Conservation (phyloP, 2,888 invertebrate species). For the Deilephila elpenor region DNA sequence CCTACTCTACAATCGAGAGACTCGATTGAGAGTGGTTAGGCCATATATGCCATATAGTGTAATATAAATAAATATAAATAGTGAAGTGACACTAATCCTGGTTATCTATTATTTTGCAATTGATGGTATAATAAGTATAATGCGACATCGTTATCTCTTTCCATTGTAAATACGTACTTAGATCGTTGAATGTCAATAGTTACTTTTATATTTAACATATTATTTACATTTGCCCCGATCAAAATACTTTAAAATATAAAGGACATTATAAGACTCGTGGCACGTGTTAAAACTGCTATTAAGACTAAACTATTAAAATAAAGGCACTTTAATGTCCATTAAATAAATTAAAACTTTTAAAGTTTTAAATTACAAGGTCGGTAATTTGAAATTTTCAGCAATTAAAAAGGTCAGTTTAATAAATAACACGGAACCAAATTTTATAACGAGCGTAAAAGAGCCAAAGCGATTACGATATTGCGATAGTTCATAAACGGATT, state of each 20-base stretch:
- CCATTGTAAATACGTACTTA: background rate
- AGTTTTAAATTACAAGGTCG: background rate
- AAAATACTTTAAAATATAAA: too few species aligned
- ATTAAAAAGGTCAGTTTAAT: background rate
- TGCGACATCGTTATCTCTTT: background rate
- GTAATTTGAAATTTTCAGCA: background rate
- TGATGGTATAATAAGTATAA: slow-evolving; percentile 18
- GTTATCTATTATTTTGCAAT: background rate
- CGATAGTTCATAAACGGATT: slow-evolving; percentile 39
- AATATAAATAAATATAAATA: too few species aligned
- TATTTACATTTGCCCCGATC: too few species aligned
- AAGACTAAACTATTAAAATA: background rate
- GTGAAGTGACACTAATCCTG: too few species aligned
- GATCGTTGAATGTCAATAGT: background rate
- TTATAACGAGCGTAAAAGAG: background rate
- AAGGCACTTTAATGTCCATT: background rate
- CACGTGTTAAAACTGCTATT: background rate
- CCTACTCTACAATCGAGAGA: too few species aligned
- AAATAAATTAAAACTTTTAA: background rate
- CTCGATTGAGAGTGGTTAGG: too few species aligned
- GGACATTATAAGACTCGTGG: too few species aligned
- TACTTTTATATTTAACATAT: background rate
- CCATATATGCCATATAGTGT: too few species aligned
- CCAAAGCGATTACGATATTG: background rate
- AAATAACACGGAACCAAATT: background rate